phyloP scores from a whole-genome alignment of 2,888 invertebrate species.

The Pollenia angustigena region DNA sequence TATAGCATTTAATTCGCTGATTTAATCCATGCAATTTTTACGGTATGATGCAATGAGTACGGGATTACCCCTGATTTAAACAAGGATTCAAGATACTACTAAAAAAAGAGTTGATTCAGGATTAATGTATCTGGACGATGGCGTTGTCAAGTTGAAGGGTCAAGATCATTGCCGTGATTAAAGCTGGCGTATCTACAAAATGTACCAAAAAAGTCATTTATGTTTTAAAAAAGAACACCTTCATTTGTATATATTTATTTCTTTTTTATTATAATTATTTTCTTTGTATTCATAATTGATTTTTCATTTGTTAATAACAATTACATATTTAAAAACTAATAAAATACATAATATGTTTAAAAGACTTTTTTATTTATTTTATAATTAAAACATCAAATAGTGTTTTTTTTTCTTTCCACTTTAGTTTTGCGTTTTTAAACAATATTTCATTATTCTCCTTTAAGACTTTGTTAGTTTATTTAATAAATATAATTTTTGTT shows the following conservation, averaged over 20 bases:
- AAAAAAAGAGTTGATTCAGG: too few species aligned
- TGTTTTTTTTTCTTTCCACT: conserved; percentile 11
- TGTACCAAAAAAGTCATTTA: too few species aligned
- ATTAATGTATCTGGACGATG: too few species aligned
- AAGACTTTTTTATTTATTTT: conserved; percentile 46
- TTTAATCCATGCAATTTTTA: too few species aligned
- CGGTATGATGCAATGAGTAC: too few species aligned
- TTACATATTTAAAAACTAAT: conserved; percentile 50
- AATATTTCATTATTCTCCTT: conserved; percentile 25
- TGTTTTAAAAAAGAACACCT: not conserved
- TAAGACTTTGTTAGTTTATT: conserved; percentile 45
- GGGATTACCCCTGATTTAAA: too few species aligned
- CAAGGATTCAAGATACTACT: too few species aligned
- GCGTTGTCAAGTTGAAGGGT: too few species aligned
- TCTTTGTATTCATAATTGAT: conserved; percentile 49
- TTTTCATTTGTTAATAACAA: conserved; percentile 58
- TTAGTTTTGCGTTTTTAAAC: conserved; percentile 5
- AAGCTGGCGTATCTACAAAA: too few species aligned
- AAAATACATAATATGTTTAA: conserved; percentile 60
- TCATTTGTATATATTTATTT: conserved; percentile 33
- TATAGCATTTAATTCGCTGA: too few species aligned
- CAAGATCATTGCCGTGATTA: too few species aligned
- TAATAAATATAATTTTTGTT: conserved; percentile 41
- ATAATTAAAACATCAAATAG: conserved; percentile 60
- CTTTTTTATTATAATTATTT: conserved; percentile 31